phyloP scores from a whole-genome alignment of 1,140 invertebrate genomes.

The Centruroides vittatus region DNA sequence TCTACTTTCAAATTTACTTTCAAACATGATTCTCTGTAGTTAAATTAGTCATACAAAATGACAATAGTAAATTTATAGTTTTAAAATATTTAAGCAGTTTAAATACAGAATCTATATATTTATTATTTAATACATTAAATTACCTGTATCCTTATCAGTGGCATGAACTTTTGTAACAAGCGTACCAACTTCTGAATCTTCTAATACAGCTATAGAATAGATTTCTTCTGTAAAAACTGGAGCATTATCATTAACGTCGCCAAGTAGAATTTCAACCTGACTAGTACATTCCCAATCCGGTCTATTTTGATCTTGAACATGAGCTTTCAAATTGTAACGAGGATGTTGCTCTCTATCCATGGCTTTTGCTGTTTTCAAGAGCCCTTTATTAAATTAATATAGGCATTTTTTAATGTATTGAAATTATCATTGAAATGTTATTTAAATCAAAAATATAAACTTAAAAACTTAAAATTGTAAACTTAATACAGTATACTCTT shows the following conservation, averaged over 20 bases:
- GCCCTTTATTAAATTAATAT: conserved; percentile 41
- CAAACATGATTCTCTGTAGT: too few species aligned
- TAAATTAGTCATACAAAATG: too few species aligned
- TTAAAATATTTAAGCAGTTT: too few species aligned
- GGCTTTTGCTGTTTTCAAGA: conserved; percentile 64
- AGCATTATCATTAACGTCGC: conserved; percentile 73
- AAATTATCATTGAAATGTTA: too few species aligned
- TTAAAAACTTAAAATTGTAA: too few species aligned
- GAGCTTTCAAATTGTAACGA: conserved; percentile 52
- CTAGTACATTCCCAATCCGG: conserved; percentile 9
- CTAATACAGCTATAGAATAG: conserved; percentile 44
- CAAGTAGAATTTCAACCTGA: conserved; percentile 61
- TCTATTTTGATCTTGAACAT: conserved; percentile 29
- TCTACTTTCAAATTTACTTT: too few species aligned
- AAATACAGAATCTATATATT: too few species aligned
- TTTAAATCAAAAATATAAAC: too few species aligned
- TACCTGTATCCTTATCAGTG: conserved; percentile 57
- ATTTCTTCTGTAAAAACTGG: conserved; percentile 56
- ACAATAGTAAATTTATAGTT: too few species aligned
- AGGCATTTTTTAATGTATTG: too few species aligned
- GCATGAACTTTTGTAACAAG: conserved; percentile 41
- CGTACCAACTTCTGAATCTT: conserved; percentile 53
- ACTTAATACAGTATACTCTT: too few species aligned
- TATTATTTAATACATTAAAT: background rate
- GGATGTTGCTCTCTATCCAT: conserved; percentile 69